Base-by-base conservation (phyloP, 2,888 invertebrate species). In the Smittia aterrima region DNA sequence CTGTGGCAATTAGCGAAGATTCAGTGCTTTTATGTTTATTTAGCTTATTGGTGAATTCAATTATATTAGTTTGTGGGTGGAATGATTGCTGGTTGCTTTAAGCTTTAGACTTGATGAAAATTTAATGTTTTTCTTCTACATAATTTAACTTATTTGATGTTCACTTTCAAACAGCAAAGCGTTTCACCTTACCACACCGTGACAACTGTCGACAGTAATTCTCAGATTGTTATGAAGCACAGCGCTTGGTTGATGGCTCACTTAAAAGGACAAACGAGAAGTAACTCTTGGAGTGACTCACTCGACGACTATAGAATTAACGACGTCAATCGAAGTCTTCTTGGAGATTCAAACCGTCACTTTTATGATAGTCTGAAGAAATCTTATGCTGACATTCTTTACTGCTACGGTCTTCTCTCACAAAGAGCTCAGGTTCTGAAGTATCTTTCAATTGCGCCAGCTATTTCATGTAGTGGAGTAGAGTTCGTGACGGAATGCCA, bases 121-220 rank as follows among this genome's bases (percentile, higher is more conserved):
- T n/a, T n/a, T n/a, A n/a, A n/a, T n/a, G n/a, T n/a, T n/a, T n/a
- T n/a, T n/a, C n/a, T n/a, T n/a, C n/a, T n/a, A n/a, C n/a, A n/a
- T 32, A 32, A 32, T 6, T 9, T 32, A 3, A 32, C 32, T 32
- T 9, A 9, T 9, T 32, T 32, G 32, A 6, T 32, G 32, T 9
- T 9, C 32, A 32, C 9, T 32, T 40, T n/a, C 18, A 53, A 16
- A 73, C 81, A 89, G 86, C 90, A 90, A 80, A 89, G 90, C 75
- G 89, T 89, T n/a, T 94, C 94, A 1, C 94, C 95, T 0, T 96
- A 96, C 83, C 93, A 92, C 80, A 96, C 96, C 4, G 92, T 95
- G 75, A 90, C 92, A 77, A 92, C 90, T 11, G 87, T 90, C 22
- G 93, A 96, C 79, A 88, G 89, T 76, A 87, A 90, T 0, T 92